These are phyloP conservation scores for Leucania comma DNA, from an alignment of 2,888 invertebrate species.

Conservation along the genomic window DNA sequence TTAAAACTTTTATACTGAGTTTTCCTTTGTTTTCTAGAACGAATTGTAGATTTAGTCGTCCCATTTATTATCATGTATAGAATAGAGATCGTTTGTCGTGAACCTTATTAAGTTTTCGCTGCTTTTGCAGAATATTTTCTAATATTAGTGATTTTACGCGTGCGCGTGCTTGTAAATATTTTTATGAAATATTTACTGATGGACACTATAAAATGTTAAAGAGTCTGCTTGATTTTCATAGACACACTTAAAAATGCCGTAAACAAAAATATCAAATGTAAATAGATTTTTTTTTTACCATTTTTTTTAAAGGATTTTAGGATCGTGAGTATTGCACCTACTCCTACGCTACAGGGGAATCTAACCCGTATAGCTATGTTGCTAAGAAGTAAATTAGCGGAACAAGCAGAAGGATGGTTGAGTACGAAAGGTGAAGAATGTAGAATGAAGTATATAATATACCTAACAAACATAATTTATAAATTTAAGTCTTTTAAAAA, in stretches of 20 bases:
- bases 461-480: no score
- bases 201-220: conserved; percentile 10
- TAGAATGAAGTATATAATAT: no score
- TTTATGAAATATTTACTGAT: not conserved
- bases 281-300: no score
- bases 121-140: not conserved
- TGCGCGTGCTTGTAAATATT: conserved; percentile 1
- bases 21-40: conserved; percentile 53
- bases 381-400: no score
- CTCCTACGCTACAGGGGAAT: no score
- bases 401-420: no score
- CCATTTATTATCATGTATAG: conserved; percentile 38
- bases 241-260: not conserved
- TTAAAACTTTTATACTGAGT: conserved; percentile 68
- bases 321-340: no score
- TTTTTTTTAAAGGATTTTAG: no score
- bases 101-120: conserved; percentile 20
- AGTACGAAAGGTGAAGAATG: no score
- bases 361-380: no score
- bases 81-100: not conserved
- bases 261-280: not conserved
- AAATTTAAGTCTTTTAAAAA: no score
- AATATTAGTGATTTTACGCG: not conserved
- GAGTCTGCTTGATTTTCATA: not conserved
- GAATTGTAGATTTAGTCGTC: conserved; percentile 42